Evolutionary conservation across 2,113 vertebrate genomes (phyloP).

Genomic region (Petroica traversi): DNA sequence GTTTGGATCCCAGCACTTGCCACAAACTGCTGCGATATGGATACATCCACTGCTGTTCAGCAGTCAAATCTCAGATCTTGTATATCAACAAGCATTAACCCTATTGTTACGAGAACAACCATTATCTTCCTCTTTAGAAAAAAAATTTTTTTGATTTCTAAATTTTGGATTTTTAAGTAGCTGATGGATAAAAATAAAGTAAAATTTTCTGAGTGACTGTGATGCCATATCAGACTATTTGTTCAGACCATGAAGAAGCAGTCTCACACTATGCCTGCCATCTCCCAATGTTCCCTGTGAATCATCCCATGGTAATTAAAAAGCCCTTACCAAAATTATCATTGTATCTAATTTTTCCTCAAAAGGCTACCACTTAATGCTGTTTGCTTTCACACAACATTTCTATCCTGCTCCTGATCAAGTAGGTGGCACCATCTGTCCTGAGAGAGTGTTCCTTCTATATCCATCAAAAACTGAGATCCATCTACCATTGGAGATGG

Average conservation of each 20-base stretch:
- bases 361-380: neutral
- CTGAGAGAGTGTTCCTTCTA: neutral
- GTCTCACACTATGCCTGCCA: neutral
- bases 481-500: accelerated
- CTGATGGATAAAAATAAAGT: neutral
- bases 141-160: neutral
- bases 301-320: neutral
- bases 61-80: neutral
- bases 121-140: neutral
- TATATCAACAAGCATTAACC: neutral
- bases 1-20: neutral
- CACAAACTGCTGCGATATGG: neutral
- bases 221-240: neutral
- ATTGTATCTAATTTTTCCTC: neutral
- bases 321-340: neutral
- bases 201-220: neutral
- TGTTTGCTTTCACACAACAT: neutral
- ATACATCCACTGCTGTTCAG: neutral
- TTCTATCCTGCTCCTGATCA: neutral
- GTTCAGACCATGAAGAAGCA: neutral
- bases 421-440: neutral
- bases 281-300: neutral
- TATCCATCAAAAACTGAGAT: neutral
- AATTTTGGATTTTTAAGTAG: neutral
- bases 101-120: neutral